phyloP scores from a whole-genome alignment of 2,888 invertebrate species.

The Eristalis tenax region DNA sequence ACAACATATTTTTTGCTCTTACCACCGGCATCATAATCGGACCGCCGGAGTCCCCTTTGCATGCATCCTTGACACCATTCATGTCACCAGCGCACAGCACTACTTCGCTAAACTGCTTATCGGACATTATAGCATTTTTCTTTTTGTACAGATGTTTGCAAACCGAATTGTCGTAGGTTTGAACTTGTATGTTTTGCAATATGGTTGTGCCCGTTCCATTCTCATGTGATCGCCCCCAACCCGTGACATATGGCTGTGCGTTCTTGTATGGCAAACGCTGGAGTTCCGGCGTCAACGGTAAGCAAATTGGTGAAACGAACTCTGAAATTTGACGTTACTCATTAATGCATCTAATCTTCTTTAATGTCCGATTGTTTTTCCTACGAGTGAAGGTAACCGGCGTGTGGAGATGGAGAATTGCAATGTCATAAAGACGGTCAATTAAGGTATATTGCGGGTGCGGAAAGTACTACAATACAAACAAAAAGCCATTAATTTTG shows the following conservation, averaged over 20 bases:
- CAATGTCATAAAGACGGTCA: neutral
- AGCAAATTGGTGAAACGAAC: conserved; percentile 87
- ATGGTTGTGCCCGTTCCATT: conserved; percentile 85
- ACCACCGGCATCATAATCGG: conserved; percentile 80
- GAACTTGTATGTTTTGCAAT: conserved; percentile 88
- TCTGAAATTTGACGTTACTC: conserved; percentile 81
- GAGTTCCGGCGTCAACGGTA: conserved; percentile 85
- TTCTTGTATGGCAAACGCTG: conserved; percentile 83
- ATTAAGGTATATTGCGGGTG: neutral
- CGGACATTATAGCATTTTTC: conserved; percentile 74
- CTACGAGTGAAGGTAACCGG: neutral
- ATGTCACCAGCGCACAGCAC: conserved; percentile 79
- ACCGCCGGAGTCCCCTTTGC: conserved; percentile 81
- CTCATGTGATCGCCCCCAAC: conserved; percentile 82
- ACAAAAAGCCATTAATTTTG: neutral
- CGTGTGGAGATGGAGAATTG: neutral
- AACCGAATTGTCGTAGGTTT: conserved; percentile 84
- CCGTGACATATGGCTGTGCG: conserved; percentile 87
- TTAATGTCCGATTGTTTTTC: neutral
- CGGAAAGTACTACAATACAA: neutral
- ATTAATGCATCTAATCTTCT: neutral
- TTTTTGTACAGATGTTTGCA: conserved; percentile 82
- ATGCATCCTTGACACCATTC: conserved; percentile 79
- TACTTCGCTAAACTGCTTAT: conserved; percentile 78
- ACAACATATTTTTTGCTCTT: conserved; percentile 1